Evolutionary conservation across 2,888 invertebrate species (phyloP), one percentile per base, ranked within the genome.

Genomic region (Cryptocephalus moraei): DNA sequence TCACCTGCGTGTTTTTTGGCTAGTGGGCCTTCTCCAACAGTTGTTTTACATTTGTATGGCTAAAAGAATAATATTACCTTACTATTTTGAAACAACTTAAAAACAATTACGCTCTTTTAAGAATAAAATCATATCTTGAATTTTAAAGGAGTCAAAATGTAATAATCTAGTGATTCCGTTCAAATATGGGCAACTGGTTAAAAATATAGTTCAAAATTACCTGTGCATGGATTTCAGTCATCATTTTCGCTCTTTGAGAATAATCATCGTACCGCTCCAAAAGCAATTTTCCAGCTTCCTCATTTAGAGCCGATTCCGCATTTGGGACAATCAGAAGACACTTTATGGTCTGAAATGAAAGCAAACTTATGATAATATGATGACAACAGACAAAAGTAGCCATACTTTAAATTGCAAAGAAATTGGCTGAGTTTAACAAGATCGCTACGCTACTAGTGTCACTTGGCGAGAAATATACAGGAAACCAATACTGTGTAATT

Each of bases 291-390:
- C 94, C 95, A 47, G 95, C 95, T 73, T 95, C 95, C 68, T 94
- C 95, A 71, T 96, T 96, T 59, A 96, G 79, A 58, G 95, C 95
- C 48, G 94, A 95, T 73, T 96, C 95, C 8, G 94, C 85, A 79
- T 96, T 96, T 66, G 95, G 95, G 68, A 92, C 92, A 72, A 96
- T 95, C 58, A 96, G 79, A 68, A 96, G 80, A 77, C 95, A 95
- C 76, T 91, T 91, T 52, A 96, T 83, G 52, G 94, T 90, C 85
- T 86, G 66, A 49, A 66, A 70, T 69, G 65, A 55, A 46, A 54
- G 49, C 38, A 45, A 45, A 39, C 4, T 40, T n/a, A 12, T 4
- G 8, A 39, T n/a, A 9, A 9, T 39, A 38, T 13, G 4, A 8
- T 12, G 8, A 38, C 3, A n/a, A n/a, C n/a, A n/a, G n/a, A n/a